These are phyloP conservation scores for Polyommatus icarus DNA, from an alignment of 2,888 invertebrate genomes.

Conservation along the genomic window DNA sequence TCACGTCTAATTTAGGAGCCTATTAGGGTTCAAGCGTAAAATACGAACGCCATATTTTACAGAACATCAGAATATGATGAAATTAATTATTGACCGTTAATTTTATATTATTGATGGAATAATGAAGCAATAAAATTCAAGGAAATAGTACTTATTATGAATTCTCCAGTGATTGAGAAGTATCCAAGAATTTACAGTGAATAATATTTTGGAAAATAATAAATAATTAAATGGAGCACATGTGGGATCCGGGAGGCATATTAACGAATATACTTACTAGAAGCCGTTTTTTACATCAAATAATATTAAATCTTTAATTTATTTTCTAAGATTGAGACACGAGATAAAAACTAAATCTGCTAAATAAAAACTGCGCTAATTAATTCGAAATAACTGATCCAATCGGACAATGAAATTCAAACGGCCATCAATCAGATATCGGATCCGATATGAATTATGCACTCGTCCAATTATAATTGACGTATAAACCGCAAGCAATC, in stretches of 20 bases:
- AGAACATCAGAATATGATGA: not conserved
- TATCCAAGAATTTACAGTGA: too few species aligned
- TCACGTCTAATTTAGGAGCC: conserved; percentile 30
- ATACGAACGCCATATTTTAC: not conserved
- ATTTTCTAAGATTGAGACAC: not conserved
- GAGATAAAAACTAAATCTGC: conserved; percentile 25
- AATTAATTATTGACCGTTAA: not conserved
- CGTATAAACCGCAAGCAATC: conserved; percentile 39
- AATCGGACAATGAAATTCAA: conserved; percentile 35
- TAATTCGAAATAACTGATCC: conserved; percentile 36
- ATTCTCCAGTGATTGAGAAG: too few species aligned
- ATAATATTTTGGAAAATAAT: too few species aligned
- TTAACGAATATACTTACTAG: not conserved
- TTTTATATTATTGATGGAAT: not conserved
- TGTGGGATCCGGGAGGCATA: too few species aligned
- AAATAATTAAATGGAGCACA: too few species aligned
- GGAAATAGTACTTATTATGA: not conserved
- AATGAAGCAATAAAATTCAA: not conserved
- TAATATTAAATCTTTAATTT: not conserved
- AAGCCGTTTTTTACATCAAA: too few species aligned
- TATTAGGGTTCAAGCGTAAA: not conserved
- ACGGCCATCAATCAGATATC: conserved; percentile 42
- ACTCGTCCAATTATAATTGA: conserved; percentile 40
- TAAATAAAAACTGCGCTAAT: conserved; percentile 37
- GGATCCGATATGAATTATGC: conserved; percentile 42